Base-by-base conservation (phyloP, 1,140 invertebrate species). In the Brachystomella parvula region DNA sequence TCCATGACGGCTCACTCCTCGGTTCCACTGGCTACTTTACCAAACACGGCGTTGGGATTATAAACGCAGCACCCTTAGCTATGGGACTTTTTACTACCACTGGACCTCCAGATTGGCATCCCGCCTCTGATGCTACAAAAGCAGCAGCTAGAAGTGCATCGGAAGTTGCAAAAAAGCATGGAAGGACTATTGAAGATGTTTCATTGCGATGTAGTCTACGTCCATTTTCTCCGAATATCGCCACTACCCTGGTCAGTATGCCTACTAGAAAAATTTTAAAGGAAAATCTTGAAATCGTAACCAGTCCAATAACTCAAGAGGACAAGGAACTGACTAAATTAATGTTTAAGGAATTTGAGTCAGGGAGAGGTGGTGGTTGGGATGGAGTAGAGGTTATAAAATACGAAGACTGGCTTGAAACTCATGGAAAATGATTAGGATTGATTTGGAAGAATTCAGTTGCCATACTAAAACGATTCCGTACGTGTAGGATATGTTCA, bases 81-180 rank as follows among this genome's bases (percentile, higher is more conserved):
- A 87, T 94, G 88, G 89, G 92, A 12, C 79, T 96, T 17, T 79
- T 95, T 24, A 87, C 89, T 12, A 87, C 85, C 77, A 74, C 75
- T 39, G 89, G 88, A 0, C 86, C 90, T 0, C 87, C 84, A 64
- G 66, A 74, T 0, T 96, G 93, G 93, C 93, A 96, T 80, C 89
- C 89, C 24, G 90, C 89, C 1, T 76, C 76, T 9, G 77, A 85
- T 3, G 77, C 86, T 26, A 82, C 87, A 0, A 92, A 89, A 77
- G 75, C 83, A 24, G 74, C 75, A 0, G 80, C 79, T 66, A 65
- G 66, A 64, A 65, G 77, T 56, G 80, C 81, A 28, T 74, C 75
- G 19, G 30, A 69, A 28, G 29, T 81, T 76, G 73, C 81, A 77
- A 63, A 65, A 74, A 29, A 65, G 28, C 58, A 47, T 32, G 73